Base-by-base conservation (phyloP, 2,797 vertebrate species). In the Sebastes cheni region DNA sequence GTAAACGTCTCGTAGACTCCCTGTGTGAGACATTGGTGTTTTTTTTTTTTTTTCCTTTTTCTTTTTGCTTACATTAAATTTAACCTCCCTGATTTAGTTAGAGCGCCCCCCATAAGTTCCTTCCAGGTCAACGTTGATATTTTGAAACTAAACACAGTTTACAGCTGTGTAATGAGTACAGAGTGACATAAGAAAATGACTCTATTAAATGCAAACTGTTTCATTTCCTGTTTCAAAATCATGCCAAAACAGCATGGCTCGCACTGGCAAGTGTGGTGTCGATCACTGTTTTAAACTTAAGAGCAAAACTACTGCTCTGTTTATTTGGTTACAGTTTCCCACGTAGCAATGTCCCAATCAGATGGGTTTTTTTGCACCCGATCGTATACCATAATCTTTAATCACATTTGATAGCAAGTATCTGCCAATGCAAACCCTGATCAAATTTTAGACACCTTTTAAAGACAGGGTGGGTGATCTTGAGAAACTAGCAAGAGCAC, bases 71-170 rank as follows among this genome's bases (percentile, higher is more conserved):
- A 58, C 14, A 5, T 66, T 74, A 12, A 55, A 66, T 59, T 59
- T 30, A 67, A 11, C 10, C 58, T 39, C 22, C 4, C 4, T 27
- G 12, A 68, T 78, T 78, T 22, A 56, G 67, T 76, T 58, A 73
- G 8, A 36, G 14, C 2, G 3, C 16, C 32, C n/a, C 5, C 6
- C 7, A 50, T 54, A 71, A 71, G 69, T 67, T 71, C 55, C 70
- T 66, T 56, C 22, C 55, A 62, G 67, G 61, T 76, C 68, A 72
- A 22, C 4, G n/a, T 11, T 72, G 16, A 67, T 79, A 12, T 79
- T 79, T 81, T 56, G 52, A 71, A 71, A 75, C 29, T 61, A 39
- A 73, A 68, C 55, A 67, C 18, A 52, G 67, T 34, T 83, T 3
- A 46, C 32, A 64, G 56, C 23, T 76, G 62, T 77, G 20, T 64